These are phyloP conservation scores for Podabrus alpinus DNA, from an alignment of 2,888 invertebrate genomes.

Conservation along the genomic window DNA sequence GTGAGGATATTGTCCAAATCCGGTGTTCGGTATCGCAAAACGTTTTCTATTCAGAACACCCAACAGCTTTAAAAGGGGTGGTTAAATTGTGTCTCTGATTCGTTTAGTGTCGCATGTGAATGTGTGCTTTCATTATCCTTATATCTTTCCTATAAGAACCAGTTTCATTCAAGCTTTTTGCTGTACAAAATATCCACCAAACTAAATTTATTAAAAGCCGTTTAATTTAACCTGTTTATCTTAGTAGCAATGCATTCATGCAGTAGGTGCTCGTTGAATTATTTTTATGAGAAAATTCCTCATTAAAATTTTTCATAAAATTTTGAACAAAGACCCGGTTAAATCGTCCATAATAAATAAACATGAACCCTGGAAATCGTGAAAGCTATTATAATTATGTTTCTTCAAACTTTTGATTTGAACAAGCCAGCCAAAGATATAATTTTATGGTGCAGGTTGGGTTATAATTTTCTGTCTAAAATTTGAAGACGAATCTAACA, in stretches of 20 bases:
- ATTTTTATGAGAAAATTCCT: not conserved
- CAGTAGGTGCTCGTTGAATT: not conserved
- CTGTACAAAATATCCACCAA: not conserved
- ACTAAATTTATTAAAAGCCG: not conserved
- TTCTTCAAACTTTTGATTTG: not conserved
- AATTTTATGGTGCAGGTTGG: not conserved
- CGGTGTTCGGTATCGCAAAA: constrained; percentile 20
- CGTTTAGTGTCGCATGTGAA: not conserved
- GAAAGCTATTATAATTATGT: not conserved
- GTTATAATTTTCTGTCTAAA: not conserved
- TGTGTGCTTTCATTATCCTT: not conserved
- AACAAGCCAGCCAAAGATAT: not conserved
- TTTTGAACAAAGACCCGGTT: not conserved
- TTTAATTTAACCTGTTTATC: not conserved
- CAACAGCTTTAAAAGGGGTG: not conserved
- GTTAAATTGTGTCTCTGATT: not conserved
- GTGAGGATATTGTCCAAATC: constrained; percentile 15
- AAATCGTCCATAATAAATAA: not conserved
- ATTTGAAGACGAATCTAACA: not conserved
- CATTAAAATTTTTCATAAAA: not conserved
- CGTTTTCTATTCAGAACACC: not conserved
- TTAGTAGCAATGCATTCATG: not conserved
- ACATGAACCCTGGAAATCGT: not conserved
- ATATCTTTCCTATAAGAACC: not conserved
- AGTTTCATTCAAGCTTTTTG: not conserved